Conservation (phyloP, 2,888 invertebrate species). For the Lasioglossum zephyrum region DNA sequence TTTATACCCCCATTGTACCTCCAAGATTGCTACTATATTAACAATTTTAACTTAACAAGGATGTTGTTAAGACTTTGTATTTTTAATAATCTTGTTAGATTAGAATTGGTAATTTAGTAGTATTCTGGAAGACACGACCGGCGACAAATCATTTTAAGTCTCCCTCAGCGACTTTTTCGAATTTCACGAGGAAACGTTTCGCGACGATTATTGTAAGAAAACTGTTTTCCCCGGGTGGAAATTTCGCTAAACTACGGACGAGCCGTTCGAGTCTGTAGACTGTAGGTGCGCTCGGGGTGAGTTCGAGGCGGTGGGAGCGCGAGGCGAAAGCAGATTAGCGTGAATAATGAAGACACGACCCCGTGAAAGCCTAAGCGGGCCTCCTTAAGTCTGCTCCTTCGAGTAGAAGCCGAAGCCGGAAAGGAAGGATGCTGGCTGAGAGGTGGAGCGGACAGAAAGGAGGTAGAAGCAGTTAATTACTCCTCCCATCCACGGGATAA, state of each 20-base stretch:
- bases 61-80: neutral
- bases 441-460: slow-evolving; percentile 70
- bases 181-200: neutral
- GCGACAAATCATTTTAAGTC: neutral
- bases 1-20: neutral
- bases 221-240: neutral
- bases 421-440: slow-evolving; percentile 72
- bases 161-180: neutral
- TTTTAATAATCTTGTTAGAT: neutral
- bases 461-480: slow-evolving; percentile 80
- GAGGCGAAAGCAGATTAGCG: slow-evolving; percentile 82
- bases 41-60: neutral
- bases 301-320: slow-evolving; percentile 63
- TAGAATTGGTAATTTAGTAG: neutral
- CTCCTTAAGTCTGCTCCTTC: slow-evolving; percentile 79
- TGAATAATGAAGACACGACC: slow-evolving; percentile 83
- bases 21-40: neutral
- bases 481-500: slow-evolving; percentile 80
- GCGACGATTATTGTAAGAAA: neutral
- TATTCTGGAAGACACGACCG: neutral
- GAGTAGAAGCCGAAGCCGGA: slow-evolving; percentile 78
- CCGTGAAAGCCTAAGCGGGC: slow-evolving; percentile 80
- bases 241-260: slow-evolving; percentile 40
- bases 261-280: slow-evolving; percentile 26
- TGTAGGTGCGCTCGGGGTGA: slow-evolving; percentile 43